A percentile compares a stretch with the other conserved stretches of the same genome.
phyloP scores from a whole-genome alignment of 2,113 vertebrate genomes.

The Eira barbara region DNA sequence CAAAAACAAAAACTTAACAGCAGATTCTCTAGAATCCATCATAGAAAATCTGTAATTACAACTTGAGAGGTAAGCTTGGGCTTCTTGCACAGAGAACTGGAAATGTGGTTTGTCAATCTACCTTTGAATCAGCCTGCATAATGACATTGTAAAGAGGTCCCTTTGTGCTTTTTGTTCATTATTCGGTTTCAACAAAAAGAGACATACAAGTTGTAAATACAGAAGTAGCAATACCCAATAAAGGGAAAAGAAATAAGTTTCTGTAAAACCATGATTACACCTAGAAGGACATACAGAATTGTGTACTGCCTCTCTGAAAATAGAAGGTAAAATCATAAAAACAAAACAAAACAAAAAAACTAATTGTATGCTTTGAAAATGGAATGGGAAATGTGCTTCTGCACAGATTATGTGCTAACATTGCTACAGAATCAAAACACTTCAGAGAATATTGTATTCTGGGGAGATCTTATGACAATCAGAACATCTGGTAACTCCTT shows the following conservation, averaged over 20 bases:
- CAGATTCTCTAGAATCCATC: slow-evolving; percentile 35
- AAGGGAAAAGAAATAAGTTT: background rate
- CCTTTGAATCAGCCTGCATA: background rate
- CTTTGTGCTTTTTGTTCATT: background rate
- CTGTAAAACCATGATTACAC: background rate
- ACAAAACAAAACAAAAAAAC: background rate
- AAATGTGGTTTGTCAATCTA: background rate
- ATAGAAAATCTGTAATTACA: background rate
- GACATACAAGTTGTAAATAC: background rate
- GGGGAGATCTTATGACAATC: background rate
- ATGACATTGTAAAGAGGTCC: background rate
- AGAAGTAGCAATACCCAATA: background rate
- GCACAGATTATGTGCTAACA: background rate
- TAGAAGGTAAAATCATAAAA: background rate
- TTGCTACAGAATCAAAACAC: slow-evolving; percentile 18
- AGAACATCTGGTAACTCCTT: background rate
- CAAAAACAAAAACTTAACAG: background rate
- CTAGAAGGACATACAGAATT: background rate
- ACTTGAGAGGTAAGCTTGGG: background rate
- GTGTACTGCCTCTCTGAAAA: background rate
- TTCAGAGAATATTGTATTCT: background rate
- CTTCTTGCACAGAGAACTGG: background rate
- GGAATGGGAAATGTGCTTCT: background rate
- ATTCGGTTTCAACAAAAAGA: slow-evolving; percentile 38
- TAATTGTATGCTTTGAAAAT: slow-evolving; percentile 15